Evolutionary conservation across 2,113 vertebrate species (phyloP), one percentile per base, ranked within the genome.

Genomic region (Ifrita kowaldi): DNA sequence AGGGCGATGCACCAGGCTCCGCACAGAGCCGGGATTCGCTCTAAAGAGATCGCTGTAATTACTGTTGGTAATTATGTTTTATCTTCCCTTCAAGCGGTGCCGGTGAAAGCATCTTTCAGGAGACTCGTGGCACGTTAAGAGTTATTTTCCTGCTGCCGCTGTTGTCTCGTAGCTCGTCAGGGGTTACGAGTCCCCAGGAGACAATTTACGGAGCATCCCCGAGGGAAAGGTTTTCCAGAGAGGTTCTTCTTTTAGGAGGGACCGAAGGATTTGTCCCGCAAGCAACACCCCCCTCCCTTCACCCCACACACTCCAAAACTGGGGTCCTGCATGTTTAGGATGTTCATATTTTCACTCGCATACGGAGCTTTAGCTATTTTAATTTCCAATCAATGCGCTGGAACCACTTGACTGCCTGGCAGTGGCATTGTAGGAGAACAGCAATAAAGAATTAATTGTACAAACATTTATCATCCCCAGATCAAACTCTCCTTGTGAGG

Each of bases 391-490:
- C 49, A 70, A 33, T 24, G 13, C 4, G 10, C 84, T 49, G 83
- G 63, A 57, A 46, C 63, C 35, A 11, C 71, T 32, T 5, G 73
- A 6, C 44, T 75, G 88, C 64, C 68, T 75, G 85, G 64, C 90
- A 92, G 71, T 32, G 80, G 59, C 83, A 16, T 70, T 64, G 85
- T 37, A 74, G 83, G 55, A 76, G 47, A 84, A 24, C 33, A 56
- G 62, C 91, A 94, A 80, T 89, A 91, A 95, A 95, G 75, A 90
- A 97, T 95, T 95, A 94, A 94, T 91, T 96, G 90, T 91, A 49
- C 87, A 95, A 95, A 95, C 84, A 91, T 97, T 94, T 95, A 79
- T 93, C 89, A 81, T 89, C 76, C 75, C 77, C 90, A 76, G 86
- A 92, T 94, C 94, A 93, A 95, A 80, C 90, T 90, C 87, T 84